These are phyloP conservation scores for Rotaria sp. DNA, from an alignment of 2,888 invertebrate genomes.

Conservation along the genomic window DNA sequence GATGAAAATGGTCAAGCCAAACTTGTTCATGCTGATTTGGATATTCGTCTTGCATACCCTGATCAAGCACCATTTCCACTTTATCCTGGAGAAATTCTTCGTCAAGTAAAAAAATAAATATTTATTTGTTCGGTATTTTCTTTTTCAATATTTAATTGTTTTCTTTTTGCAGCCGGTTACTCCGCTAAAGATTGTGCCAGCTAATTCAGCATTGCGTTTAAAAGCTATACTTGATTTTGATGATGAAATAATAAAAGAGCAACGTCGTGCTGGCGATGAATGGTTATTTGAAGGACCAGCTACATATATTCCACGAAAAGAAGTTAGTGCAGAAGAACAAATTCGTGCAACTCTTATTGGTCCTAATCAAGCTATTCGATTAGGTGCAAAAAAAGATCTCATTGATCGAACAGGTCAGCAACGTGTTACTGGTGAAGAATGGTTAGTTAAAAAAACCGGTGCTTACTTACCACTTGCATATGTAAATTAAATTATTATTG, in stretches of 20 bases:
- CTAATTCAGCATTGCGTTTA: conserved; percentile 56
- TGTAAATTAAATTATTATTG: conserved; percentile 42
- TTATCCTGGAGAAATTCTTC: conserved; percentile 57
- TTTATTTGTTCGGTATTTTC: no score
- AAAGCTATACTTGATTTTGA: conserved; percentile 56
- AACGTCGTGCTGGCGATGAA: conserved; percentile 57
- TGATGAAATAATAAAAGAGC: conserved; percentile 48
- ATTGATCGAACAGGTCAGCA: conserved; percentile 50
- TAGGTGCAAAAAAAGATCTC: conserved; percentile 56
- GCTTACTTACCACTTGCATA: conserved; percentile 59
- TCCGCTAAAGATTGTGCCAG: conserved; percentile 54
- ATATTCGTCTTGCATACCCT: conserved; percentile 57
- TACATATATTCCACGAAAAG: conserved; percentile 58
- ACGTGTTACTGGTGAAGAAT: conserved; percentile 56
- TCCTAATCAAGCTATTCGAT: conserved; percentile 57
- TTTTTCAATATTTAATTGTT: no score
- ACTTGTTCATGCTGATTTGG: conserved; percentile 57
- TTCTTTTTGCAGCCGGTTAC: conserved; percentile 44
- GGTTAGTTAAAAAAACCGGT: conserved; percentile 57
- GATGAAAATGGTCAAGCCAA: conserved; percentile 55
- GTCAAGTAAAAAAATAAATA: conserved; percentile 36
- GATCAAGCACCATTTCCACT: conserved; percentile 58
- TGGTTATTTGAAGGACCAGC: conserved; percentile 58
- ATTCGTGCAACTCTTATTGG: conserved; percentile 55
- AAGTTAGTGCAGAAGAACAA: conserved; percentile 56